Percentiles rank a stretch among this genome's conserved stretches.
These are phyloP conservation scores for Scomberomorus guttatus DNA, from an alignment of 2,797 vertebrate species.

Conservation along the genomic window DNA sequence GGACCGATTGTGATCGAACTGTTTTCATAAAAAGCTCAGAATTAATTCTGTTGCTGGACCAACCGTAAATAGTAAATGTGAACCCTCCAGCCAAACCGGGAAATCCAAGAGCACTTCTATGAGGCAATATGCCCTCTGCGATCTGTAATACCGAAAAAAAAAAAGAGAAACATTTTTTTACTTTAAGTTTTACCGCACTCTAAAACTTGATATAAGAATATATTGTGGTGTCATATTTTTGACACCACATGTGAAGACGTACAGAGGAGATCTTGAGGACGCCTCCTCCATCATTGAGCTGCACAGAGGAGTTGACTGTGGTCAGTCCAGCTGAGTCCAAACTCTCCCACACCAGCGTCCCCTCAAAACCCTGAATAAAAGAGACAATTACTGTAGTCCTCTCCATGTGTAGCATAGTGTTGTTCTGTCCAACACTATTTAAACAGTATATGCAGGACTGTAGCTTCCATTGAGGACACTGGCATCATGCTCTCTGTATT, in stretches of 20 bases:
- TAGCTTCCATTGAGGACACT: neutral
- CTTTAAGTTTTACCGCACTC: neutral
- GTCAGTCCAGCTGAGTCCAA: slow-evolving; percentile 89
- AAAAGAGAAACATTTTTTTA: neutral
- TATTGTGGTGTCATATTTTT: slow-evolving; percentile 3
- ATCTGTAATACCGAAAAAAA: slow-evolving; percentile 81
- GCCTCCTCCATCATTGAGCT: slow-evolving; percentile 92
- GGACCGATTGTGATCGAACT: slow-evolving; percentile 20
- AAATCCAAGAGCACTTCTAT: slow-evolving; percentile 91
- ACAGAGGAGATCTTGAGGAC: slow-evolving; percentile 93
- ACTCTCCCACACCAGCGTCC: slow-evolving; percentile 96
- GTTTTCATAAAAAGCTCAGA: slow-evolving; percentile 43
- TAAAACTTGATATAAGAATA: slow-evolving; percentile 6
- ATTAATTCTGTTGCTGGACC: slow-evolving; percentile 43
- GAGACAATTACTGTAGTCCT: neutral
- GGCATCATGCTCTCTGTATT: neutral
- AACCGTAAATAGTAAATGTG: slow-evolving; percentile 94
- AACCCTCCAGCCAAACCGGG: slow-evolving; percentile 97
- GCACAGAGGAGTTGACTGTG: slow-evolving; percentile 89
- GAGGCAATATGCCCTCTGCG: slow-evolving; percentile 91
- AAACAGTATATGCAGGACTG: neutral
- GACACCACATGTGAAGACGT: slow-evolving; percentile 57
- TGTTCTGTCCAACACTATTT: neutral
- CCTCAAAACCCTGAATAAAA: slow-evolving; percentile 93
- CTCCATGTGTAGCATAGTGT: neutral